Evolutionary conservation across 1,140 invertebrate species (phyloP), one percentile per base, ranked within the genome.

Genomic region (Dendroctonus ponderosae): DNA sequence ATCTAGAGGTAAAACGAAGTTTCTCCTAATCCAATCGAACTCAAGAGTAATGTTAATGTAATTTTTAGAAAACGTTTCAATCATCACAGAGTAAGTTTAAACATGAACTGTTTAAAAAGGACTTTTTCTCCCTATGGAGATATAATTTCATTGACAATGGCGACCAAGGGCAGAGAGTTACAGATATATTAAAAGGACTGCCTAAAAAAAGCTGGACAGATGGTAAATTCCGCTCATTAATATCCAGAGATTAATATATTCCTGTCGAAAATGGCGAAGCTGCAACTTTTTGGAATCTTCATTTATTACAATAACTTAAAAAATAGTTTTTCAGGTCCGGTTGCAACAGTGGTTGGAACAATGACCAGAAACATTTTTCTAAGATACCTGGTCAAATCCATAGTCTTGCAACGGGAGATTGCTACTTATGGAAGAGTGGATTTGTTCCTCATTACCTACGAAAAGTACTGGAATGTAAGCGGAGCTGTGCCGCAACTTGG

Each of bases 151-250:
- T 72, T 41, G 77, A 78, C 62, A 75, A 70, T 53, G 48, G 67
- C 43, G 76, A 78, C 67, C 54, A 70, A 39, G 61, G 61, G 3
- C 59, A 70, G 46, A 72, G 76, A 70, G 75, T 76, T 0, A 42
- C 70, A 5, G 41, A 61, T 40, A 42, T 78, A 51, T 54, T 77
- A 7, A 70, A 71, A 66, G 64, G 66, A 43, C 51, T 78, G n/a
- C 72, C 77, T 5, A 74, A 63, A 52, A 74, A 69, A 62, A 53
- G 54, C n/a, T 78, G 77, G 77, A 61, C 26, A 12, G 74, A 76
- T 58, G 77, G 77, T 77, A 71, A 64, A 43, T 52, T 37, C 11
- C 26, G 12, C 9, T 9, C 3, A 56, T 56, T 43, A n/a, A 39
- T 40, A 26, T 26, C 26, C 26, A 26, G 3, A 26, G 26, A 26